These are phyloP conservation scores for Lacerta agilis DNA, from an alignment of 2,797 vertebrate species.

Conservation along the genomic window DNA sequence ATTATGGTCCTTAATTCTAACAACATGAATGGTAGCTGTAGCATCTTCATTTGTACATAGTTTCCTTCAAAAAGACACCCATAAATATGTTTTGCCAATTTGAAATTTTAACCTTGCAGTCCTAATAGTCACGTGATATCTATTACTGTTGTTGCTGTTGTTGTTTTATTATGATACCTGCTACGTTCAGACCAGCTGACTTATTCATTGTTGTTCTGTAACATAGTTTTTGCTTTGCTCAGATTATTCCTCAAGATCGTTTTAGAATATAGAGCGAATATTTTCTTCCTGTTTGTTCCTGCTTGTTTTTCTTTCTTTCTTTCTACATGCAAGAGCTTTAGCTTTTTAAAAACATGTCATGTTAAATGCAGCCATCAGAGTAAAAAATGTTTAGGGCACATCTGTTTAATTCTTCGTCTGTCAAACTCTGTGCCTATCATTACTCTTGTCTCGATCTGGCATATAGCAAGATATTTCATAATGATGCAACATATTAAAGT, in stretches of 20 bases:
- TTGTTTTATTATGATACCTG: background rate
- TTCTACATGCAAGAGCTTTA: background rate
- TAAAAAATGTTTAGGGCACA: background rate
- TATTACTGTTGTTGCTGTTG: too few relatives aligned
- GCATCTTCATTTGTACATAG: too few relatives aligned
- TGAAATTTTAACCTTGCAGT: background rate
- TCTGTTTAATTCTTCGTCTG: constrained; percentile 6
- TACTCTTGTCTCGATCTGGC: background rate
- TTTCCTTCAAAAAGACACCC: background rate
- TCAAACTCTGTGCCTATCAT: background rate
- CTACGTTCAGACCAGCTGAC: background rate
- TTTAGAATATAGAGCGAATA: background rate
- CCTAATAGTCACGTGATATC: background rate
- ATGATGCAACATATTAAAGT: background rate
- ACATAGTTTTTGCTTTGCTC: background rate
- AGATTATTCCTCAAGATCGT: background rate
- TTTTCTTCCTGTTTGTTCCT: background rate
- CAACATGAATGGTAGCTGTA: too few relatives aligned
- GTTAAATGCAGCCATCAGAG: background rate
- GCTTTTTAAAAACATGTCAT: background rate
- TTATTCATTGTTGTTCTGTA: background rate
- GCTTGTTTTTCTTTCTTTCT: background rate
- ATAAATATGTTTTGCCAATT: background rate
- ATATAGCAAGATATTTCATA: background rate
- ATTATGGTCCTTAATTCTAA: too few relatives aligned